Percentiles rank a stretch among this genome's conserved stretches.
Conservation (phyloP, 1,140 invertebrate species). For the Asbolus verrucosus region DNA sequence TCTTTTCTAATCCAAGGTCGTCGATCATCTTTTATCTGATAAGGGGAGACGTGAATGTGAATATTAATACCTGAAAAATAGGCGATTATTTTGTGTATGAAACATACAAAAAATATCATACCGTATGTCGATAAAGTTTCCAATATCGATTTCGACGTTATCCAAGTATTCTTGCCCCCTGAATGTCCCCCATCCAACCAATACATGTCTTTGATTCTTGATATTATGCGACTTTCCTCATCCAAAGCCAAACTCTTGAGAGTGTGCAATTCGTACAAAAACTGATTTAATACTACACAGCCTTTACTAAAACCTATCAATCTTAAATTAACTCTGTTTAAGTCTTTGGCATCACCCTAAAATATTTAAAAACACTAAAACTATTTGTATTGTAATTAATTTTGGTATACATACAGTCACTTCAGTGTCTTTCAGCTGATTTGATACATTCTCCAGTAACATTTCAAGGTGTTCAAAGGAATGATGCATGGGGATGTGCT, state of each 20-base stretch:
- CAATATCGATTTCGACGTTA: conserved; percentile 78
- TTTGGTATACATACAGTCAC: too few relatives aligned
- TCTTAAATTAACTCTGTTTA: too few relatives aligned
- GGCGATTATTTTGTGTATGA: too few relatives aligned
- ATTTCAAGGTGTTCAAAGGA: conserved; percentile 78
- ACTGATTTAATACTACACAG: conserved; percentile 90
- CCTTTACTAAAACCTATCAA: conserved; percentile 92
- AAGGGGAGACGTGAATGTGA: conserved; percentile 85
- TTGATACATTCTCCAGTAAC: conserved; percentile 70
- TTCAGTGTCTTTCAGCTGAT: conserved; percentile 65
- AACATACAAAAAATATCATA: conserved; percentile 58
- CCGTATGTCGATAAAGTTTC: conserved; percentile 77
- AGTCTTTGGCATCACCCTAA: too few relatives aligned
- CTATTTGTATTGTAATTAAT: too few relatives aligned
- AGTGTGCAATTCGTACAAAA: conserved; percentile 86
- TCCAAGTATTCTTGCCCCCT: conserved; percentile 86
- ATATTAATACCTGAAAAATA: conserved; percentile 72
- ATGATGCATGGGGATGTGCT: conserved; percentile 76
- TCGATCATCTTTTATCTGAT: conserved; percentile 81
- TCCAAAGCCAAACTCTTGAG: too few relatives aligned
- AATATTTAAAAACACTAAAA: too few relatives aligned
- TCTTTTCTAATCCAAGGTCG: conserved; percentile 86
- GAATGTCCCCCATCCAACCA: conserved; percentile 91
- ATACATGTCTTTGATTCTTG: conserved; percentile 78
- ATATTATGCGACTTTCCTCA: conserved; percentile 70